Base-by-base conservation (phyloP, 2,888 invertebrate species). In the Megaustenia siamemsis region DNA sequence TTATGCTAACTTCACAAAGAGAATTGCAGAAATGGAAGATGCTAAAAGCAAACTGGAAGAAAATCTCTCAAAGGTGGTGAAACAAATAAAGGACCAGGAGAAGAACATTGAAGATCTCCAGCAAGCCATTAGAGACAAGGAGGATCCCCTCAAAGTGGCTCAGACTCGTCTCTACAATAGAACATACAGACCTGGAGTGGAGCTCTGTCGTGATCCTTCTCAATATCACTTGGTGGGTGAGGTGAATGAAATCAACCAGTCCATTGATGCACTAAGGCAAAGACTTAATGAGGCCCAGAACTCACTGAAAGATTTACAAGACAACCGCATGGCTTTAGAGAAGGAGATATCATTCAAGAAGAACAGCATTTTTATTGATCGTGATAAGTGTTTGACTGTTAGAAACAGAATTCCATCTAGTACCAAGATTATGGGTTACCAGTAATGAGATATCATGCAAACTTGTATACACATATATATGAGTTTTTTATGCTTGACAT, bases 101-200 rank as follows among this genome's bases (percentile, higher is more conserved):
- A 95, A 94, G 63, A 95, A 97, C 80, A 96, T 97, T 85, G 95
- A 95, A 6, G 95, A 96, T 88, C 94, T 98, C 56, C 96, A 96
- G 89, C 94, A 95, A 68, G 96, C 96, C 0, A 95, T 97, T 18
- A 95, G 96, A 85, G 96, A 96, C 91, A 96, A 97, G 94, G 97
- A 98, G 92, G 95, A 96, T 28, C 96, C 97, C 3, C 96, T 97
- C 96, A 98, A 98, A 93, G 96, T 97, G 71, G 97, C 97, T 0
- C 98, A 98, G 94, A 97, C 97, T 0, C 95, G 98, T 86, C 95
- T 98, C 85, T 96, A 97, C 91, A 96, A 96, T 93, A 95, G 98
- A 87, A 95, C 96, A 73, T 95, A 95, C 93, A 95, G 98, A 66
- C 97, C 97, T 3, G 96, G 97, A 86, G 96, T 97, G 2, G 98